Conservation (phyloP, 2,888 invertebrate species). For the Exephanes ischioxanthus region DNA sequence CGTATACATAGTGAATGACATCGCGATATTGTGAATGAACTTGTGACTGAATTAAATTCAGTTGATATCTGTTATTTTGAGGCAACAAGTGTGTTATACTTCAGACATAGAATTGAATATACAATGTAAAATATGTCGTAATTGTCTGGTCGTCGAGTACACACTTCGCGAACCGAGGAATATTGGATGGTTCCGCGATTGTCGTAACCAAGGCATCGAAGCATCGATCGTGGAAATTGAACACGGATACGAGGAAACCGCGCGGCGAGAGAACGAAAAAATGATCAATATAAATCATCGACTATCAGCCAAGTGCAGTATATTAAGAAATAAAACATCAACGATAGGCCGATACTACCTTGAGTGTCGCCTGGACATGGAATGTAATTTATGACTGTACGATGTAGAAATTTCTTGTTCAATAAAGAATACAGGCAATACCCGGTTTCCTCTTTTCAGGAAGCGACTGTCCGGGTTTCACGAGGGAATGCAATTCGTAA, state of each 20-base stretch:
- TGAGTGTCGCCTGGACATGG: conserved; percentile 45
- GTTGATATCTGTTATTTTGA: conserved; percentile 39
- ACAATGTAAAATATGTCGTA: conserved; percentile 65
- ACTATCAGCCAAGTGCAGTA: conserved; percentile 66
- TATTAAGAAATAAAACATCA: conserved; percentile 36
- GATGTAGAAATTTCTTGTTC: conserved; percentile 44
- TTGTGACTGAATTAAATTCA: conserved; percentile 29
- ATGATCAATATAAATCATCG: conserved; percentile 45
- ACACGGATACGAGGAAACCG: background rate
- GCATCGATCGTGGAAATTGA: conserved; percentile 9
- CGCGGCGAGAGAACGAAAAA: background rate
- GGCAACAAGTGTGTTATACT: conserved; percentile 41
- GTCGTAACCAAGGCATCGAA: background rate
- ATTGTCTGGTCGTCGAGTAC: conserved; percentile 66
- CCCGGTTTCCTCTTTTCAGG: conserved; percentile 57
- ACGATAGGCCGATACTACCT: conserved; percentile 21
- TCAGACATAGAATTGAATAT: conserved; percentile 15
- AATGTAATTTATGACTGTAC: conserved; percentile 61
- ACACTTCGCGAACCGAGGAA: conserved; percentile 30
- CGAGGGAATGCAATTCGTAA: conserved; percentile 38
- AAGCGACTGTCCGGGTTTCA: conserved; percentile 25
- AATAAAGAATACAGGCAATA: conserved; percentile 51
- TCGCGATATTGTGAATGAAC: conserved; percentile 45
- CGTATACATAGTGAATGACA: conserved; percentile 42
- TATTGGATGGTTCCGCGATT: conserved; percentile 5